Percentiles rank a stretch among this genome's conserved stretches.
Evolutionary conservation across 2,888 invertebrate genomes (phyloP).

Genomic region (Noctua janthe): DNA sequence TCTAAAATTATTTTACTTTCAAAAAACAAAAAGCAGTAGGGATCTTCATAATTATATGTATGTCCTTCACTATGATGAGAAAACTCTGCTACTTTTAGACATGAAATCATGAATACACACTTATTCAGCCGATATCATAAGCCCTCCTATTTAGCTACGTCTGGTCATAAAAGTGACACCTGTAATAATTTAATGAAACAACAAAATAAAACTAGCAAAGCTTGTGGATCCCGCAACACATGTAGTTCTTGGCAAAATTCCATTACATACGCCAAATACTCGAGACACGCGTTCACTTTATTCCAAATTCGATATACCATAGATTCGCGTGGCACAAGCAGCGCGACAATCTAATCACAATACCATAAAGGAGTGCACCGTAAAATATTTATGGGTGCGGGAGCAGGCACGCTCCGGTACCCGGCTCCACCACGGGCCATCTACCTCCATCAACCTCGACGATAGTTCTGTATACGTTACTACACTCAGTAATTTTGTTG

Average conservation of each 20-base stretch:
- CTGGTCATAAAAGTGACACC: conserved; percentile 42
- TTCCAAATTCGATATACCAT: conserved; percentile 83
- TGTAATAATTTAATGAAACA: conserved; percentile 49
- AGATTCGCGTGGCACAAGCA: conserved; percentile 78
- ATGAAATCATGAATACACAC: neutral
- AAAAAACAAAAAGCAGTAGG: neutral
- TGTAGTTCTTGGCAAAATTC: conserved; percentile 65
- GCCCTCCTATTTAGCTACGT: conserved; percentile 12
- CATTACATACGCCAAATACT: conserved; percentile 69
- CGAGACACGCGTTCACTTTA: conserved; percentile 74
- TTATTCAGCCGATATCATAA: conserved; percentile 7
- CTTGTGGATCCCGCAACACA: conserved; percentile 57
- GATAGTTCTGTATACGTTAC: conserved; percentile 62
- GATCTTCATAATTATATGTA: neutral
- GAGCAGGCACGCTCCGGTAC: conserved; percentile 84
- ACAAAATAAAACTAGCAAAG: conserved; percentile 45
- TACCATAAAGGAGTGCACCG: conserved; percentile 85
- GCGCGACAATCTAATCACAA: conserved; percentile 85
- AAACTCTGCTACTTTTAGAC: neutral
- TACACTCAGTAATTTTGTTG: conserved; percentile 57
- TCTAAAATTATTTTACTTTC: neutral
- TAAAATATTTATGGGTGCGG: conserved; percentile 86
- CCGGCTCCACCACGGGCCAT: conserved; percentile 73
- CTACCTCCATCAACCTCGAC: conserved; percentile 71
- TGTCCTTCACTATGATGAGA: neutral